phyloP scores from a whole-genome alignment of 2,888 invertebrate species.

The Ormyrus nitidulus region DNA sequence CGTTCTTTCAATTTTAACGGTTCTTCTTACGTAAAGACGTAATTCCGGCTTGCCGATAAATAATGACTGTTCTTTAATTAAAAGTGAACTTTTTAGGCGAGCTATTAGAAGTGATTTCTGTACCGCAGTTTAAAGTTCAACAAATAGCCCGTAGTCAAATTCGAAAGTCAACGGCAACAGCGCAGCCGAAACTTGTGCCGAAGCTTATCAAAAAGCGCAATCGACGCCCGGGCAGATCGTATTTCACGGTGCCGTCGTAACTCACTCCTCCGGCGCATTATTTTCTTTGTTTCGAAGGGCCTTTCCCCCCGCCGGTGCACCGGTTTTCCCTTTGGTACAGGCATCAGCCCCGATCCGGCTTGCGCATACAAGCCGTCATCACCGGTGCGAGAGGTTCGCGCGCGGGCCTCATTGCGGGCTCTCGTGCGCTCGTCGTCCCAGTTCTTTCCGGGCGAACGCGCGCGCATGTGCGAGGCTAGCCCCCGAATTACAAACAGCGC shows the following conservation, averaged over 20 bases:
- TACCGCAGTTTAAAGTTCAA: too few species aligned
- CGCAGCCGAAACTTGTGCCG: neutral
- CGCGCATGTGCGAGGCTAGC: neutral
- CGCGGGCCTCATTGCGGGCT: neutral
- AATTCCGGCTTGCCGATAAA: too few species aligned
- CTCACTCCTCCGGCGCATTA: constrained; percentile 21
- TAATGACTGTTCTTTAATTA: neutral
- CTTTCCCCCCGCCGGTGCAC: neutral
- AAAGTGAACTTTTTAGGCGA: too few species aligned
- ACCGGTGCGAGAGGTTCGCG: neutral
- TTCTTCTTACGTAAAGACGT: too few species aligned
- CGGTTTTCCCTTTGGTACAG: too few species aligned
- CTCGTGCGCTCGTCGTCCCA: neutral
- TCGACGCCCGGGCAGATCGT: constrained; percentile 22
- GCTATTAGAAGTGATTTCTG: too few species aligned
- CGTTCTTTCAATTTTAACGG: too few species aligned
- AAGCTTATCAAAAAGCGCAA: constrained; percentile 19
- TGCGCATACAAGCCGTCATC: too few species aligned
- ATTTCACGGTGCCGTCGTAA: constrained; percentile 35
- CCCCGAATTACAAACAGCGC: constrained; percentile 12
- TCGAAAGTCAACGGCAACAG: constrained; percentile 23
- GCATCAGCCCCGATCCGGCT: too few species aligned
- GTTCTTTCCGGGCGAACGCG: constrained; percentile 37
- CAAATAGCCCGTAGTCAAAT: too few species aligned
- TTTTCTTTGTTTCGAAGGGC: constrained; percentile 44